A percentile compares a stretch with the other conserved stretches of the same genome.
phyloP scores from a whole-genome alignment of 2,113 vertebrate species.

The Campylomormyrus numenius region DNA sequence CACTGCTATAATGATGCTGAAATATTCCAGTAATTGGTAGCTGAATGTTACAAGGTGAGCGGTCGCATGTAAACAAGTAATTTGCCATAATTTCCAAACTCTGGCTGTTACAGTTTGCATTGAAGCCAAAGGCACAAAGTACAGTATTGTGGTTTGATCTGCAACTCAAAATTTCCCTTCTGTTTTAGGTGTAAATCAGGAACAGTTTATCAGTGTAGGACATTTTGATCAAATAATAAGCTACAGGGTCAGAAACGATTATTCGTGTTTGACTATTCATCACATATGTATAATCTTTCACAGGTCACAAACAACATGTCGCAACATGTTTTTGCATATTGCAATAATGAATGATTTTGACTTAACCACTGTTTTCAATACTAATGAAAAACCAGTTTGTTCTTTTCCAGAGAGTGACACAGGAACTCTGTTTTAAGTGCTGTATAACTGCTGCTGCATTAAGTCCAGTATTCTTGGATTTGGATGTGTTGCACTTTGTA shows the following conservation, averaged over 20 bases:
- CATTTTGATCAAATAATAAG: neutral
- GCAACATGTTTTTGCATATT: neutral
- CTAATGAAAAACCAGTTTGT: too few relatives aligned
- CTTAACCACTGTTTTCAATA: neutral
- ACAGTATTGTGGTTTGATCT: neutral
- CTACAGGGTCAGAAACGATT: neutral
- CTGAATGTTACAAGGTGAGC: conserved; percentile 35
- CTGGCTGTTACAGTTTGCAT: neutral
- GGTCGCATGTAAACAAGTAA: conserved; percentile 23
- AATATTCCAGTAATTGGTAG: conserved; percentile 50
- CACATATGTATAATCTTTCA: neutral
- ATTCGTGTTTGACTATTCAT: neutral
- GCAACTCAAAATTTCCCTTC: neutral
- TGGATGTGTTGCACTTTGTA: too few relatives aligned
- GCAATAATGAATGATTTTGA: neutral
- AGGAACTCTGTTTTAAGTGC: too few relatives aligned
- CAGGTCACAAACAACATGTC: neutral
- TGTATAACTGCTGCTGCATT: too few relatives aligned
- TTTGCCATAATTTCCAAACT: conserved; percentile 18
- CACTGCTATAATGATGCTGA: conserved; percentile 54
- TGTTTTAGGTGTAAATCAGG: neutral
- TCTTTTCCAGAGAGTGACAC: too few relatives aligned
- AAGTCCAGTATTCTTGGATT: too few relatives aligned
- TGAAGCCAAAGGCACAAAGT: neutral
- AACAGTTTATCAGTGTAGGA: neutral